These are phyloP conservation scores for Heliothis subflexa DNA, from an alignment of 1,140 invertebrate species.

Conservation along the genomic window DNA sequence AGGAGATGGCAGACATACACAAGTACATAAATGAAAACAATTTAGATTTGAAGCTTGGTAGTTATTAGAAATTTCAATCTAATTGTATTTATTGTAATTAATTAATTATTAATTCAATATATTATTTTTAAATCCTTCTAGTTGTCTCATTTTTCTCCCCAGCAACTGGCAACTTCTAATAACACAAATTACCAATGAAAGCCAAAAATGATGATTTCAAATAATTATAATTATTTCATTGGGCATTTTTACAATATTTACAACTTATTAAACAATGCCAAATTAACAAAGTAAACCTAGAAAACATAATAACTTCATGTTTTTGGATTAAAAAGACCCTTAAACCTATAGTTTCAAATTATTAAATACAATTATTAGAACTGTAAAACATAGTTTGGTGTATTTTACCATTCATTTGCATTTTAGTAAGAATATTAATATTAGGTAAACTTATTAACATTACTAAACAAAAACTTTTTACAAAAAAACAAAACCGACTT, in stretches of 20 bases:
- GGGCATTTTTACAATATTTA: slow-evolving; percentile 35
- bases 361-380: not conserved
- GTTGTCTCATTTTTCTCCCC: slow-evolving; percentile 4
- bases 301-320: slow-evolving; percentile 9
- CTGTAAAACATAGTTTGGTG: no score
- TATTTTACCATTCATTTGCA: no score
- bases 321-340: not conserved
- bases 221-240: slow-evolving; percentile 24
- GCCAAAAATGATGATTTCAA: slow-evolving; percentile 7
- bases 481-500: no score
- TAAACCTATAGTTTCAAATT: not conserved
- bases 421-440: no score
- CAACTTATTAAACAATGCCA: slow-evolving; percentile 32
- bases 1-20: slow-evolving; percentile 70
- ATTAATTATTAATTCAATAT: slow-evolving; percentile 40
- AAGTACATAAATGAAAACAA: slow-evolving; percentile 80
- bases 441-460: no score
- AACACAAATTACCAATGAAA: not conserved
- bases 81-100: slow-evolving; percentile 50
- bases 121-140: slow-evolving; percentile 9
- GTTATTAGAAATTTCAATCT: slow-evolving; percentile 63
- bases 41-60: slow-evolving; percentile 78
- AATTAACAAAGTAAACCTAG: slow-evolving; percentile 3
- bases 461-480: no score
- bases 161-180: not conserved